Evolutionary conservation across 2,888 invertebrate genomes (phyloP), one percentile per base, ranked within the genome.

Genomic region (Drosophila rubida): DNA sequence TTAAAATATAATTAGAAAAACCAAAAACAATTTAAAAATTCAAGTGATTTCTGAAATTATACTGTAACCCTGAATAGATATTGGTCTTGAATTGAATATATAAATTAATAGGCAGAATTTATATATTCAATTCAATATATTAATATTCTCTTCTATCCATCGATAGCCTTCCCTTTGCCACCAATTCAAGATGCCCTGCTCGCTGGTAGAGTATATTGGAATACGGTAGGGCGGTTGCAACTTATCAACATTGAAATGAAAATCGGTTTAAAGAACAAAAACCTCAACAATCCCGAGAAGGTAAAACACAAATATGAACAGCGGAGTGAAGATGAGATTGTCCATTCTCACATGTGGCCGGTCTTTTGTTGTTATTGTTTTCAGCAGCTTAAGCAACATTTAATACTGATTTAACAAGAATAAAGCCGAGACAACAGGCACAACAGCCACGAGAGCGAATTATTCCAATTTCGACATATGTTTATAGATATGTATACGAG

Each of bases 371-470:
- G 59, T 84, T 75, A 54, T 75, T 83, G 67, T 82, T 75, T 72
- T 83, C 78, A 63, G 73, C 62, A 71, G 79, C 86, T 85, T 87
- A 79, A 85, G 79, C 77, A 77, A 75, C 72, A 69, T 79, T 77
- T 79, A 74, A 81, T 74, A 23, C 39, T 16, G 45, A 85, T 87
- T 85, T 87, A 84, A 85, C 63, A 69, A 68, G 78, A 72, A 76
- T 76, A 78, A 86, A 80, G 53, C 73, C 65, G 55, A 65, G 60
- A 51, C 67, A 81, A 69, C 61, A 49, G 16, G 19, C 45, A 51
- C 16, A 50, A 44, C 37, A 57, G 46, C 39, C 70, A 62, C 48
- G 65, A 64, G 61, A 58, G 50, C 54, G 51, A 53, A 53, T 41
- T 45, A 69, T 51, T 73, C 64, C 68, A 61, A 58, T 66, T 75